Evolutionary conservation across 2,113 vertebrate species (phyloP).

Genomic region (Hyperopisus bebe): DNA sequence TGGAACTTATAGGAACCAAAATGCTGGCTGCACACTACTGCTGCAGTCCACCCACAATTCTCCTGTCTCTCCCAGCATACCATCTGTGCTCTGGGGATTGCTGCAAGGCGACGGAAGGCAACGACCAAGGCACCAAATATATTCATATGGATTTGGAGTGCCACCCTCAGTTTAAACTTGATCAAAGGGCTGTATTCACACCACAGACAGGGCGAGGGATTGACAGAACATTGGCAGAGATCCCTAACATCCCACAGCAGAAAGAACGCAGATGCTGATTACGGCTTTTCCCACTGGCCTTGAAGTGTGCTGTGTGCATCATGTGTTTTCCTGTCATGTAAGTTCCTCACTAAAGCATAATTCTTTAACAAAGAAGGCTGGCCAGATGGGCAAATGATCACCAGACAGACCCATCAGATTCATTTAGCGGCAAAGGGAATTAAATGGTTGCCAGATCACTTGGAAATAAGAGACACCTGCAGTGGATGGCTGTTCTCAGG

Average conservation of each 20-base stretch:
- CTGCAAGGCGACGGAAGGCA: conserved; percentile 31
- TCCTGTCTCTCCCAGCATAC: conserved; percentile 54
- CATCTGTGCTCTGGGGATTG: conserved; percentile 46
- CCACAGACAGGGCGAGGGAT: conserved; percentile 43
- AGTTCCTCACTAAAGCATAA: conserved; percentile 16
- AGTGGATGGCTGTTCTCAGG: not conserved
- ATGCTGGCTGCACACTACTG: conserved; percentile 42
- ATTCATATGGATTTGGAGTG: conserved; percentile 44
- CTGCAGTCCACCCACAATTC: conserved; percentile 54
- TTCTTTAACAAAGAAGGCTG: conserved; percentile 15
- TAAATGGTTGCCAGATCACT: conserved; percentile 3
- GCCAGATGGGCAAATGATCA: conserved; percentile 8
- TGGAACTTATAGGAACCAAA: conserved; percentile 60
- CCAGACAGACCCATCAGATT: conserved; percentile 11
- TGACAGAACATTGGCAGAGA: conserved; percentile 47
- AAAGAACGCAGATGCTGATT: conserved; percentile 18
- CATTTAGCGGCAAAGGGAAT: conserved; percentile 10
- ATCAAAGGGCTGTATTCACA: conserved; percentile 50
- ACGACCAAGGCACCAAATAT: conserved; percentile 45
- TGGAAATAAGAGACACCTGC: conserved; percentile 21
- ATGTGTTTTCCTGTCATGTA: conserved; percentile 7
- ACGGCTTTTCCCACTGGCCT: not conserved
- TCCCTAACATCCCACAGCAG: not conserved
- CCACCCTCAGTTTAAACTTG: conserved; percentile 38
- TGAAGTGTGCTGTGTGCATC: not conserved